Conservation (phyloP, 2,797 vertebrate species). For the Chelmon rostratus region DNA sequence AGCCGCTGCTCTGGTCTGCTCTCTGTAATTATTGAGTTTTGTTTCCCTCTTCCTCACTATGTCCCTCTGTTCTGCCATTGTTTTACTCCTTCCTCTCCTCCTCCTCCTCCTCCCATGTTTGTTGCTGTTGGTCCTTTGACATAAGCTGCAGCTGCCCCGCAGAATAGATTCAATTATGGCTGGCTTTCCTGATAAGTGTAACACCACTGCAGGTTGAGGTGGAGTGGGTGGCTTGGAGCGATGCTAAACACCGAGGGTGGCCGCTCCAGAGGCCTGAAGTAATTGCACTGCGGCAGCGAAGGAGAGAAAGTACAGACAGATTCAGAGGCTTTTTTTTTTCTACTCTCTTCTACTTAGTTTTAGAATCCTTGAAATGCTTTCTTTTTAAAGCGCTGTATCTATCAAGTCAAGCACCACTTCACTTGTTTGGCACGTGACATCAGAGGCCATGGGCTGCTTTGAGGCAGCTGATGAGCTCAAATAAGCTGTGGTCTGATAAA, state of each 20-base stretch:
- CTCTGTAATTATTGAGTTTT: constrained; percentile 51
- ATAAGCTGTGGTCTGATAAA: constrained; percentile 21
- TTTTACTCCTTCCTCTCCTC: constrained; percentile 6
- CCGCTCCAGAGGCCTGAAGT: constrained; percentile 55
- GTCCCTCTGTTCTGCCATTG: constrained; percentile 1
- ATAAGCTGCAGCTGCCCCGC: constrained; percentile 39
- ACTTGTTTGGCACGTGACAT: constrained; percentile 15
- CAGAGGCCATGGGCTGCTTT: constrained; percentile 37
- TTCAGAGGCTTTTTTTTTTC: constrained; percentile 33
- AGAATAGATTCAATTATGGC: constrained; percentile 67
- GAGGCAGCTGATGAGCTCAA: constrained; percentile 26
- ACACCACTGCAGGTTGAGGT: constrained; percentile 56
- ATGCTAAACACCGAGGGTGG: constrained; percentile 72
- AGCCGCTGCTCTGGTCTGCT: constrained; percentile 33
- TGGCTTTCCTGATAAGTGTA: constrained; percentile 61
- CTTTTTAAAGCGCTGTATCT: constrained; percentile 17
- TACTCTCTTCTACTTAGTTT: constrained; percentile 27
- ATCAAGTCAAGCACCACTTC: constrained; percentile 55
- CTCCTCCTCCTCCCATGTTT: constrained; percentile 31
- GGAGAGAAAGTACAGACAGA: constrained; percentile 28
- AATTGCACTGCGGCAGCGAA: constrained; percentile 71
- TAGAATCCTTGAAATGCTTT: constrained; percentile 34
- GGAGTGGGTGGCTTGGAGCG: constrained; percentile 52
- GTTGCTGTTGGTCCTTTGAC: constrained; percentile 39
- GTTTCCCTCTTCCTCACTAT: constrained; percentile 8